Percentiles rank a stretch among this genome's conserved stretches.
These are phyloP conservation scores for Hirtodrosophila alboralis DNA, from an alignment of 2,888 invertebrate genomes.

Conservation along the genomic window DNA sequence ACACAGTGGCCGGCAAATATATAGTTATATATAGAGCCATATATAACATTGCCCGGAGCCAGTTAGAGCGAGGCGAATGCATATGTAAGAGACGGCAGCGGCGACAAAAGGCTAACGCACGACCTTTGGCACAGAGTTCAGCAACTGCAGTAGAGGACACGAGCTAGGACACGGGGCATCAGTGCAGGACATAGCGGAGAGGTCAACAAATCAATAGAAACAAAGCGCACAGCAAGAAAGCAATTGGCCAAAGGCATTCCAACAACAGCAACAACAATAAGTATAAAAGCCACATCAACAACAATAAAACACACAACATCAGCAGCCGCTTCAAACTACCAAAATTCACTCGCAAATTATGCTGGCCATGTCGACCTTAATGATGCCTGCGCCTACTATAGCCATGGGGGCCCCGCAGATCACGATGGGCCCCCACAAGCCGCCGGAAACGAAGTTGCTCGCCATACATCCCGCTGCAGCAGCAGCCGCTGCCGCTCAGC, in stretches of 20 bases:
- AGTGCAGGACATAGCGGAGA: conserved; percentile 27
- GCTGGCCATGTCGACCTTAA: conserved; percentile 85
- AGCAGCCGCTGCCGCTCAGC: conserved; percentile 76
- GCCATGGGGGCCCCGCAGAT: conserved; percentile 84
- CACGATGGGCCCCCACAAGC: conserved; percentile 84
- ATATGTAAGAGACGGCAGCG: conserved; percentile 33
- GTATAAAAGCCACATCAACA: conserved; percentile 14
- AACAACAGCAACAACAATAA: conserved; percentile 21
- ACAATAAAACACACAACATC: conserved; percentile 23
- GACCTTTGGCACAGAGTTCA: conserved; percentile 79
- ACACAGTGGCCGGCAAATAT: too few relatives aligned
- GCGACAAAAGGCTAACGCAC: conserved; percentile 78
- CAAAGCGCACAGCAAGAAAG: conserved; percentile 42
- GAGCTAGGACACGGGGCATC: conserved; percentile 26
- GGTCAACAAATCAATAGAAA: conserved; percentile 70
- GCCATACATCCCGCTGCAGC: conserved; percentile 84
- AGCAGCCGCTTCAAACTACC: conserved; percentile 36
- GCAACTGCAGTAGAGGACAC: conserved; percentile 49
- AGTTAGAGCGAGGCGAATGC: conserved; percentile 42
- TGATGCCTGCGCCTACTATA: conserved; percentile 85
- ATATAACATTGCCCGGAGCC: conserved; percentile 54
- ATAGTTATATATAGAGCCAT: conserved; percentile 39
- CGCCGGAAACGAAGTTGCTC: conserved; percentile 84
- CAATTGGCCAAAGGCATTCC: conserved; percentile 34
- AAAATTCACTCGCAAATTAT: conserved; percentile 83